Evolutionary conservation across 37 sponge, comb jelly and placozoan species (phyloP), one percentile per base, ranked within the genome.

Genomic region (Theonella swinhoei): DNA sequence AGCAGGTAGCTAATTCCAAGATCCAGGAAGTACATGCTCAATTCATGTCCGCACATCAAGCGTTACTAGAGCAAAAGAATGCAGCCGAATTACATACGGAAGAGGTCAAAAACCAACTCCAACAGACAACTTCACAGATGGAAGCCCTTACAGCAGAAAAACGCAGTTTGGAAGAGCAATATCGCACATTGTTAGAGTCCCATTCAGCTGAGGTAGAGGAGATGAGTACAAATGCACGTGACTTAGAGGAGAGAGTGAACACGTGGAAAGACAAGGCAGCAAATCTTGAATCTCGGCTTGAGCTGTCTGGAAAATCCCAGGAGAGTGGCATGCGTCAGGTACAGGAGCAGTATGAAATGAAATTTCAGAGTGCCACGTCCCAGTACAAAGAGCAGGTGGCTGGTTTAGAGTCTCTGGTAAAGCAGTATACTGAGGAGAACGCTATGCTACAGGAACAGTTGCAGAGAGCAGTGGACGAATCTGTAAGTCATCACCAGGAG

Each of bases 1-100:
- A 92, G 37, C 59, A 84, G 59, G 32, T 75, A 23, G 93, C 93
- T 4, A 92, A 92, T 64, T n/a, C 76, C 24, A 80, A 88, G 77
- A 77, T 92, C 17, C 80, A 92, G 68, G 70, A 40, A 19, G 17
- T 84, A 0, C 82, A 92, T 62, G 67, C 32, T 1, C 86, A 90
- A 62, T 85, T 61, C 62, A 68, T 85, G 63, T 29, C 70, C 26
- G 90, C 90, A 25, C 72, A 85, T 62, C 39, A 78, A 33, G 41
- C 54, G 23, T 9, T 89, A 20, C 39, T 40, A 58, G 83, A 72
- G 2, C 54, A 84, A 41, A 89, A 79, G 30, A 72, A 39, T 28
- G 39, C 25, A 26, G 40, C 62, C 19, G 83, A 83, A 25, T 36
- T 61, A 2, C n/a, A 54, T 36, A 28, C 64, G 17, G 31, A 28